Evolutionary conservation across 2,888 invertebrate genomes (phyloP).

Genomic region (Papilio demoleus): DNA sequence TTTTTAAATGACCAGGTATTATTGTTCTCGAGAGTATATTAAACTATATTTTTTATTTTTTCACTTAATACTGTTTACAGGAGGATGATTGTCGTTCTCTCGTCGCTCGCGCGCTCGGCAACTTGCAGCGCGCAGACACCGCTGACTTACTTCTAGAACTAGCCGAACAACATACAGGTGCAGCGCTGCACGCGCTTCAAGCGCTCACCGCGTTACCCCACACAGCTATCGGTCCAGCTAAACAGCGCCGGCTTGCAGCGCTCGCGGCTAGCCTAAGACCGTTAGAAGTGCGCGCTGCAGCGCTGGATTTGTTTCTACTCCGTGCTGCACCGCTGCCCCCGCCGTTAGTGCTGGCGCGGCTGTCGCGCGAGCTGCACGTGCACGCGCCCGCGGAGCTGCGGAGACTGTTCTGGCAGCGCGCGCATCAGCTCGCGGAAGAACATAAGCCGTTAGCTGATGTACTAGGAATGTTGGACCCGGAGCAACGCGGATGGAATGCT

Average conservation of each 20-base stretch:
- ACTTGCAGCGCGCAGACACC: slow-evolving; percentile 58
- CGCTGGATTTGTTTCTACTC: slow-evolving; percentile 57
- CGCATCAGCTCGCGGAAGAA: slow-evolving; percentile 50
- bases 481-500: slow-evolving; percentile 48
- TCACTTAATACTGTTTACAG: slow-evolving; percentile 42
- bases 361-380: slow-evolving; percentile 49
- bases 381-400: slow-evolving; percentile 58
- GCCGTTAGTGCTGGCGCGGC: slow-evolving; percentile 42
- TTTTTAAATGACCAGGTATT: no score
- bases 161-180: slow-evolving; percentile 49
- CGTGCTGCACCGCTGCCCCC: slow-evolving; percentile 58
- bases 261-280: slow-evolving; percentile 34
- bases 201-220: slow-evolving; percentile 41
- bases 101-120: slow-evolving; percentile 60
- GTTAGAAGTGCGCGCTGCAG: slow-evolving; percentile 43
- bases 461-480: slow-evolving; percentile 46
- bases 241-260: slow-evolving; percentile 42
- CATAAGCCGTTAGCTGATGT: slow-evolving; percentile 42
- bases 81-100: slow-evolving; percentile 54
- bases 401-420: slow-evolving; percentile 63
- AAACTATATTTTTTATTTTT: no score
- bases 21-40: no score
- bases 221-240: slow-evolving; percentile 27
- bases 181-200: slow-evolving; percentile 51
- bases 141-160: slow-evolving; percentile 54